phyloP scores from a whole-genome alignment of 2,888 invertebrate species.

The Callyntrura sp. region DNA sequence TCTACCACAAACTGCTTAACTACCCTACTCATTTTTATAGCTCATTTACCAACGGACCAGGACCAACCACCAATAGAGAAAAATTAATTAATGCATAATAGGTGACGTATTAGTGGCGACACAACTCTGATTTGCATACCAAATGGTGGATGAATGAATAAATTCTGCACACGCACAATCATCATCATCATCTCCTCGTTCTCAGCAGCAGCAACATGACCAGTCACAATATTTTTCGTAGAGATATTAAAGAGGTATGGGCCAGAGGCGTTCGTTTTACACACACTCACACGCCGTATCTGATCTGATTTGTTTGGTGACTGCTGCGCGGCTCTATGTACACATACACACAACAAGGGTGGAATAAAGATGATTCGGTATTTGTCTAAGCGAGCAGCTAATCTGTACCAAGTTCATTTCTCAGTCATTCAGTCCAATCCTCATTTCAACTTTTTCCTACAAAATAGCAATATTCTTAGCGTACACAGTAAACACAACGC shows the following conservation, averaged over 20 bases:
- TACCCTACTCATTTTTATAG: constrained; percentile 40
- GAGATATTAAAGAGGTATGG: no score
- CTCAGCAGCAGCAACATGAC: background rate
- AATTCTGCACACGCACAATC: constrained; percentile 74
- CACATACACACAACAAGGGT: no score
- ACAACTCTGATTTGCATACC: constrained; percentile 67
- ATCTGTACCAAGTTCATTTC: constrained; percentile 38
- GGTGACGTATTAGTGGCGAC: constrained; percentile 73
- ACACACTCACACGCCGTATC: background rate
- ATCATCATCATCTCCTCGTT: constrained; percentile 35
- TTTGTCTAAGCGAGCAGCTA: background rate
- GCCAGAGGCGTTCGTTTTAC: background rate
- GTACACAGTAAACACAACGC: background rate
- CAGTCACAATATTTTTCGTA: constrained; percentile 29
- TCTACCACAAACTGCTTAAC: background rate
- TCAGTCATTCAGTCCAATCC: constrained; percentile 24
- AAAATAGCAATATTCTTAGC: background rate
- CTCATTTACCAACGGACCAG: constrained; percentile 24
- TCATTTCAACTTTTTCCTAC: constrained; percentile 35
- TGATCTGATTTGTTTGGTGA: background rate
- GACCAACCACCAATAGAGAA: constrained; percentile 43
- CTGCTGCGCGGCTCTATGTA: background rate
- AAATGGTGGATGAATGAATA: constrained; percentile 63
- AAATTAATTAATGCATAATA: constrained; percentile 69
- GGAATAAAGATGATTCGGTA: constrained; percentile 46